These are phyloP conservation scores for Drosophila demipolita DNA, from an alignment of 2,888 invertebrate species.

Conservation along the genomic window DNA sequence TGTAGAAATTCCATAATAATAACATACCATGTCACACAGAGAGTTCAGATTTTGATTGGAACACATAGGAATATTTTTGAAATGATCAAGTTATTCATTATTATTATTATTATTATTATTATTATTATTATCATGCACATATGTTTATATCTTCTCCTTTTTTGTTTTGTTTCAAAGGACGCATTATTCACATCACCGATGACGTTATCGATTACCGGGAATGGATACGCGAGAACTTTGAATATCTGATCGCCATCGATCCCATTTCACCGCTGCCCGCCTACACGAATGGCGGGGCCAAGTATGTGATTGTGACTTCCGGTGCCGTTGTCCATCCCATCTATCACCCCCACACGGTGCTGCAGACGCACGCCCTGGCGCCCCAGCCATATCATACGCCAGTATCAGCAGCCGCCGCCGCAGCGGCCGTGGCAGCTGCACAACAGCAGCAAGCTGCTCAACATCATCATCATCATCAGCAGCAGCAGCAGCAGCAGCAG, in stretches of 20 bases:
- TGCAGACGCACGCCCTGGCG: slow-evolving; percentile 60
- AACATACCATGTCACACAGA: background rate
- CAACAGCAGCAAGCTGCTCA: slow-evolving; percentile 38
- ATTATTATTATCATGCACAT: too few relatives aligned
- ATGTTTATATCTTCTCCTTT: background rate
- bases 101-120: too few relatives aligned
- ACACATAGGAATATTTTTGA: background rate
- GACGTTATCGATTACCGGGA: slow-evolving; percentile 91
- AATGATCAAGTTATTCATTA: background rate
- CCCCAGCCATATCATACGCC: slow-evolving; percentile 59
- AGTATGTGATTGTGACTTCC: slow-evolving; percentile 79
- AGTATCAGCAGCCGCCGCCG: slow-evolving; percentile 55
- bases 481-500: slow-evolving; percentile 26
- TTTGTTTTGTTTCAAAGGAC: slow-evolving; percentile 86
- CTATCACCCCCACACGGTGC: slow-evolving; percentile 66
- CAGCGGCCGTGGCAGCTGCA: slow-evolving; percentile 36
- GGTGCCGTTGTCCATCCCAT: slow-evolving; percentile 74
- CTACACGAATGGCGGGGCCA: slow-evolving; percentile 65
- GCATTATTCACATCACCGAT: slow-evolving; percentile 96
- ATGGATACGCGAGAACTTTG: slow-evolving; percentile 85
- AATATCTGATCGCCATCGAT: slow-evolving; percentile 80
- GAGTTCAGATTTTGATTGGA: background rate
- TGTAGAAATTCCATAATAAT: background rate
- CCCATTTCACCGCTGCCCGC: slow-evolving; percentile 79
- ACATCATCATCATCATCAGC: slow-evolving; percentile 52